Evolutionary conservation across 2,797 vertebrate species (phyloP).

Genomic region (Tinamus major): DNA sequence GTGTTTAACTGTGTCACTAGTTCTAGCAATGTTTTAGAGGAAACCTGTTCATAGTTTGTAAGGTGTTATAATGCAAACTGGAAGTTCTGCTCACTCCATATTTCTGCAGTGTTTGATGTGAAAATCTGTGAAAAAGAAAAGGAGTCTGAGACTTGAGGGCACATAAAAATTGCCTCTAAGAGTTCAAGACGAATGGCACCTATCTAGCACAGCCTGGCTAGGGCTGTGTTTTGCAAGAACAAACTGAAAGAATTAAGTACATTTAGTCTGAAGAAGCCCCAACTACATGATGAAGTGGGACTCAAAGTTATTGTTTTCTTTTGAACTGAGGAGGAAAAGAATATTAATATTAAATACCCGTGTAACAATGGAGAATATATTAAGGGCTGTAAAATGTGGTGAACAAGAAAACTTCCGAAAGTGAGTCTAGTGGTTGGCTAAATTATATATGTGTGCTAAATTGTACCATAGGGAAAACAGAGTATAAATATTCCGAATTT

Average conservation of each 20-base stretch:
- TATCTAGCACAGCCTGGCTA: background rate
- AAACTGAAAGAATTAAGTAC: background rate
- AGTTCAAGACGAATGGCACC: background rate
- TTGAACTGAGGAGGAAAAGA: background rate
- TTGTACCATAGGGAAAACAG: background rate
- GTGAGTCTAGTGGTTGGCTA: background rate
- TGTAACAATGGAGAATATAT: background rate
- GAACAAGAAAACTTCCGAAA: background rate
- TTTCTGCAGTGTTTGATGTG: conserved; percentile 34
- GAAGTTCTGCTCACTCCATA: background rate
- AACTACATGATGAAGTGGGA: background rate
- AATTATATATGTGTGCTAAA: background rate
- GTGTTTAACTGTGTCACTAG: background rate
- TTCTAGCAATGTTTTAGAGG: background rate
- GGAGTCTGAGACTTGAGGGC: background rate
- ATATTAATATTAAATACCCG: background rate
- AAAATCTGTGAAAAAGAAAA: conserved; percentile 53
- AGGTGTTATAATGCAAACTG: conserved; percentile 49
- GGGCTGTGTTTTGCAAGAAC: background rate
- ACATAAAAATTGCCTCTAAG: conserved; percentile 17
- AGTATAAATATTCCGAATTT: background rate
- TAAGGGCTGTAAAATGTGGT: background rate
- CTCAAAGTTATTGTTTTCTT: background rate
- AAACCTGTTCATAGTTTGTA: conserved; percentile 24
- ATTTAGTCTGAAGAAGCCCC: background rate